Conservation (phyloP, 1,140 invertebrate species). For the Drosophila bipectinata region DNA sequence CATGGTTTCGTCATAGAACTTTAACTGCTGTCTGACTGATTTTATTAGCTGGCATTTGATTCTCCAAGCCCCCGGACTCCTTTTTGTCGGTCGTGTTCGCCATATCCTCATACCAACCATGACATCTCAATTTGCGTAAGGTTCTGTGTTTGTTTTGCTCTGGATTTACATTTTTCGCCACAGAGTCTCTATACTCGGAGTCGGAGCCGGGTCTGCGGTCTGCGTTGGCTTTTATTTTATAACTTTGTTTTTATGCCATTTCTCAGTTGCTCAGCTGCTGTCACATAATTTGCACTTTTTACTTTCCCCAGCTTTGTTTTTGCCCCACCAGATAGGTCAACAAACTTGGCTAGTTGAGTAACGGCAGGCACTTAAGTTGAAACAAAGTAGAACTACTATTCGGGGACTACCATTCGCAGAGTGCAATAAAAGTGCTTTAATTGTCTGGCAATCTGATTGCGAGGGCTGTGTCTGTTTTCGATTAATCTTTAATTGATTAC, state of each 20-base stretch:
- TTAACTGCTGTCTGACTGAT: constrained; percentile 59
- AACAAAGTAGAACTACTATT: constrained; percentile 1
- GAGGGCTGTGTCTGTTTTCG: constrained; percentile 28
- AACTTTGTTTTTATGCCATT: constrained; percentile 73
- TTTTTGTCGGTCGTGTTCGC: neutral
- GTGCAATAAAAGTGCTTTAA: constrained; percentile 1
- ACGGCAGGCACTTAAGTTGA: constrained; percentile 24
- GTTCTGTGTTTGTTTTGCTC: constrained; percentile 38
- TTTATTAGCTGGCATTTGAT: constrained; percentile 65
- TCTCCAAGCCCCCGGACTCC: neutral
- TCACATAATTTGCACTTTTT: constrained; percentile 65
- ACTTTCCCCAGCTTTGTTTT: constrained; percentile 28
- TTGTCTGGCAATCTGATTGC: constrained; percentile 4
- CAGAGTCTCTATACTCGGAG: constrained; percentile 12
- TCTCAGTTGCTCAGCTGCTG: constrained; percentile 55
- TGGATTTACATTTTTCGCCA: constrained; percentile 62
- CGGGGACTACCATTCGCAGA: neutral
- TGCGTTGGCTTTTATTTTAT: constrained; percentile 56
- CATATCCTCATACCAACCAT: constrained; percentile 20
- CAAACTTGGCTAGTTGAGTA: constrained; percentile 40
- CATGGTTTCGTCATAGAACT: constrained; percentile 29
- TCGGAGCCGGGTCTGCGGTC: constrained; percentile 5
- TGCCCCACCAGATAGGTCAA: constrained; percentile 44
- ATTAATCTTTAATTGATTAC: constrained; percentile 56
- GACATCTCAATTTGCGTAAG: constrained; percentile 56